Percentiles rank a stretch among this genome's conserved stretches.
These are phyloP conservation scores for Spongia lamella DNA, from an alignment of 37 sponge, comb jelly and placozoan genomes.

Conservation along the genomic window DNA sequence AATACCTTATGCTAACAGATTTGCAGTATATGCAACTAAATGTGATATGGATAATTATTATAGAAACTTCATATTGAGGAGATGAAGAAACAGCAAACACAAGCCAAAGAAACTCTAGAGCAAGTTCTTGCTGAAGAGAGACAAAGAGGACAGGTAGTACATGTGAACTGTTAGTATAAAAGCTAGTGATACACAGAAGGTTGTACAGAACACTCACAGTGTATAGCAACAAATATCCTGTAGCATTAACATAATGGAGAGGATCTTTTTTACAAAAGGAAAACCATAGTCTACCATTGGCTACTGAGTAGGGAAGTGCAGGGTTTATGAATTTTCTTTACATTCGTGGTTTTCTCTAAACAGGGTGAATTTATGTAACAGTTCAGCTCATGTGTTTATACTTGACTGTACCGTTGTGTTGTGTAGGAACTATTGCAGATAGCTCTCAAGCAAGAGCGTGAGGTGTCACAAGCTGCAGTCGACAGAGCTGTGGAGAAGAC, in stretches of 20 bases:
- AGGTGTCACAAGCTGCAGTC: conserved; percentile 49
- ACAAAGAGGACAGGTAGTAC: conserved; percentile 57
- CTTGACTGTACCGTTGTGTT: not conserved
- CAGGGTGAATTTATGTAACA: not conserved
- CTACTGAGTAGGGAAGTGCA: too few species aligned
- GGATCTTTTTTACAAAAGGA: not conserved
- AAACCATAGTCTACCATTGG: not conserved
- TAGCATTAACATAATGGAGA: too few species aligned
- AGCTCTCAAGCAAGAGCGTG: conserved; percentile 66
- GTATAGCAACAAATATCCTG: too few species aligned
- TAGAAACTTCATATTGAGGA: conserved; percentile 36
- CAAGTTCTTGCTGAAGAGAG: conserved; percentile 54
- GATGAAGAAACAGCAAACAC: conserved; percentile 42
- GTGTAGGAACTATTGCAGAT: conserved; percentile 47
- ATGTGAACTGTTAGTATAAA: too few species aligned
- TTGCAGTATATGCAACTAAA: too few species aligned
- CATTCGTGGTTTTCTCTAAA: not conserved
- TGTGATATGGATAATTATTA: too few species aligned
- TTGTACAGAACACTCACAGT: too few species aligned
- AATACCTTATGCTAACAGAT: too few species aligned
- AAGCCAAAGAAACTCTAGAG: conserved; percentile 19
- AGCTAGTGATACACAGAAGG: too few species aligned
- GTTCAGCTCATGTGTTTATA: not conserved
- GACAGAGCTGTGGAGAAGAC: conserved; percentile 64
- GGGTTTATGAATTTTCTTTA: too few species aligned